Base-by-base conservation (phyloP, 2,888 invertebrate species). In the Megastigmus dorsalis region DNA sequence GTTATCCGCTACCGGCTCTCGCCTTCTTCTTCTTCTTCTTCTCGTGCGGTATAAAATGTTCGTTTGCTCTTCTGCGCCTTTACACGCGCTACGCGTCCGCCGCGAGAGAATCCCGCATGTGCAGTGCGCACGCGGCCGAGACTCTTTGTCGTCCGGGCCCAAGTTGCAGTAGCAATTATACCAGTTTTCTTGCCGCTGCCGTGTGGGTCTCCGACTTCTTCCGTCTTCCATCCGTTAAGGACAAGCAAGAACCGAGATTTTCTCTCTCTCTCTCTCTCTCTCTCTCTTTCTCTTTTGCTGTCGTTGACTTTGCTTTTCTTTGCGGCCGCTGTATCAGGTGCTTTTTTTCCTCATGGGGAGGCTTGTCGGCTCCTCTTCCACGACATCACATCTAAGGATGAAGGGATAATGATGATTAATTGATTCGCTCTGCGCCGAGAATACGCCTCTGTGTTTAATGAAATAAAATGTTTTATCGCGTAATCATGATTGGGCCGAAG, bases 371-470 rank as follows among this genome's bases (percentile, higher is more conserved):
- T 4, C 10, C 28, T 7, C 10, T 7, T 7, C 9, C n/a, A 7
- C 3, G 7, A 0, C 3, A 3, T 20, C 41, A 66, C 54, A 55
- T 28, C 41, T 5, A 41, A 66, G 41, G 54, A 26, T 66, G 54
- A 41, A 33, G 43, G 55, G 67, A 57, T 68, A 68, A 68, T 68
- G 57, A 68, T 68, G 57, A 68, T 68, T 68, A 68, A 68, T 28
- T 48, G 57, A 55, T 36, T 50, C n/a, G n/a, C 43, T 48, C 15
- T 23, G 20, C 30, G 18, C 28, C 18, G 28, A 7, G 63, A 6
- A 10, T 4, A 15, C 18, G 9, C 4, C 20, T 6, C 26, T 23
- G 5, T 10, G 45, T 6, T 38, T 38, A 52, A 65, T 41, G 36
- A 41, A 65, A 20, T 30, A 28, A 65, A 65, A 41, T 36, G 60